These are phyloP conservation scores for Polia nebulosa DNA, from an alignment of 2,888 invertebrate genomes.

Conservation along the genomic window DNA sequence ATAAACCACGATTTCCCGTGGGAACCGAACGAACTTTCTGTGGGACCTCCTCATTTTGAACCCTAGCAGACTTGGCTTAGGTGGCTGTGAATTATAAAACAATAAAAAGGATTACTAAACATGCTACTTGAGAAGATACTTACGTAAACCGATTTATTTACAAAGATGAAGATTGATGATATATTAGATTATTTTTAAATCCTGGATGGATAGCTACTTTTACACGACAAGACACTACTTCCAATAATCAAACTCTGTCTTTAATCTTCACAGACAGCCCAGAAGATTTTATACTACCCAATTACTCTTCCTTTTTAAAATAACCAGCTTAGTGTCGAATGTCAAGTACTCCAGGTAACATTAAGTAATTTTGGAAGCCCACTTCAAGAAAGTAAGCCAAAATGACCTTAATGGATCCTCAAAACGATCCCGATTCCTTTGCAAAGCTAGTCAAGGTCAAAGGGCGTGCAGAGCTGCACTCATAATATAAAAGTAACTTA, in stretches of 20 bases:
- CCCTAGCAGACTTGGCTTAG: slow-evolving; percentile 14
- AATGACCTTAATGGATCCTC: slow-evolving; percentile 14
- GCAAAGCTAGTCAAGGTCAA: slow-evolving; percentile 38
- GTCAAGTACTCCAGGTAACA: no score
- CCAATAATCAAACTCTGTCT: not conserved
- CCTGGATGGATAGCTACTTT: not conserved
- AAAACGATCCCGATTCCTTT: slow-evolving; percentile 16
- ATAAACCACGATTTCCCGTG: slow-evolving; percentile 60
- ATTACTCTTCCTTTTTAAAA: not conserved
- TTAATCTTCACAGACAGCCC: not conserved
- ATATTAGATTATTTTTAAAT: not conserved
- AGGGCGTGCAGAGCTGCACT: slow-evolving; percentile 41
- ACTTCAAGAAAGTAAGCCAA: slow-evolving; percentile 6
- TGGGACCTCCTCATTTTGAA: slow-evolving; percentile 51
- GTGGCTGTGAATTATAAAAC: slow-evolving; percentile 35
- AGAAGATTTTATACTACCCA: not conserved
- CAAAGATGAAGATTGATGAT: not conserved
- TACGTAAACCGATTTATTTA: not conserved
- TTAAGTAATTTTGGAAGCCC: not conserved
- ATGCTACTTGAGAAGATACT: not conserved
- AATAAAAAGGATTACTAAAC: slow-evolving; percentile 21
- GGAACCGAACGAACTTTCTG: slow-evolving; percentile 55
- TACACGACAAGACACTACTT: not conserved
- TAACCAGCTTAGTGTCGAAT: not conserved
- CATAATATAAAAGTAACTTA: slow-evolving; percentile 52